A percentile compares a stretch with the other conserved stretches of the same genome.
Conservation (phyloP, 1,140 invertebrate species). For the Nylanderia fulva region DNA sequence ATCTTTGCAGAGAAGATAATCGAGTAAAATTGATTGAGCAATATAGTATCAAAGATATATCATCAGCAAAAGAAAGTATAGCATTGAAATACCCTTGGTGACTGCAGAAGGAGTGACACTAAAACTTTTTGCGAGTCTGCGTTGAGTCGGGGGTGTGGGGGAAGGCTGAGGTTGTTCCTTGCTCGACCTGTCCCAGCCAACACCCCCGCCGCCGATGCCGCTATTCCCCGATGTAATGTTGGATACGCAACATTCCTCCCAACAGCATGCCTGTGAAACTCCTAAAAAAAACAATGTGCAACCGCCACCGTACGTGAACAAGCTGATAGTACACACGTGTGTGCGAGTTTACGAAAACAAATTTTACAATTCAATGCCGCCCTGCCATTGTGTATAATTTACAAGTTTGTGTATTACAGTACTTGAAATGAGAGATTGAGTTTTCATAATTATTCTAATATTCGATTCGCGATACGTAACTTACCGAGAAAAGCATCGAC, state of each 20-base stretch:
- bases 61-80: slow-evolving; percentile 60
- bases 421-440: neutral
- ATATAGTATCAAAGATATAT: slow-evolving; percentile 22
- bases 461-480: slow-evolving; percentile 46
- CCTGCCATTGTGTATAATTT: slow-evolving; percentile 9
- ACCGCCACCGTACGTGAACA: slow-evolving; percentile 76
- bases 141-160: slow-evolving; percentile 92
- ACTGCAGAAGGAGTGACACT: slow-evolving; percentile 91
- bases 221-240: slow-evolving; percentile 78
- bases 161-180: slow-evolving; percentile 86
- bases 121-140: slow-evolving; percentile 95
- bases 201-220: slow-evolving; percentile 69
- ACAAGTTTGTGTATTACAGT: neutral
- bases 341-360: slow-evolving; percentile 35
- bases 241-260: slow-evolving; percentile 85
- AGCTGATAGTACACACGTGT: slow-evolving; percentile 42
- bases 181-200: slow-evolving; percentile 77
- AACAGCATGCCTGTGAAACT: slow-evolving; percentile 85
- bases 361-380: slow-evolving; percentile 11
- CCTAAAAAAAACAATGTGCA: slow-evolving; percentile 82
- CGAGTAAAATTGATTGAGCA: slow-evolving; percentile 44
- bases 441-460: neutral
- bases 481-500: slow-evolving; percentile 98
- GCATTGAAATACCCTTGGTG: slow-evolving; percentile 85
- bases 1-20: neutral